Evolutionary conservation across 2,888 invertebrate genomes (phyloP), one percentile per base, ranked within the genome.

Genomic region (Falcaria lacertinaria): DNA sequence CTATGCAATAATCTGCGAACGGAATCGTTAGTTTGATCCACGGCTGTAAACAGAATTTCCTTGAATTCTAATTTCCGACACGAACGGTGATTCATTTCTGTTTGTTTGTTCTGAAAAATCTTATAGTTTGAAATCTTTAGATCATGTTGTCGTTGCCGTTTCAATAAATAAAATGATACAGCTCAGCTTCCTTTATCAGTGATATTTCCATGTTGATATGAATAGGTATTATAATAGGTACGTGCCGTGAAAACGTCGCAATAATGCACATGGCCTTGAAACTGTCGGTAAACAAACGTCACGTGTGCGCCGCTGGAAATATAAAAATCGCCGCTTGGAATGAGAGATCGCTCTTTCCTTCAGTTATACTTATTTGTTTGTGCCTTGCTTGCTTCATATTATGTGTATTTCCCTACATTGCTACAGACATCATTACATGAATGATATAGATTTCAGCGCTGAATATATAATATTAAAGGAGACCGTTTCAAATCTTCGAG

Each of bases 211-310:
- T 28, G 3, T 11, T 19, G 19, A 19, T 19, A 19, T 19, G 6
- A 4, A 19, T 6, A 19, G 6, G 19, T 3, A 11, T 7, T 3
- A 3, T 28, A 1, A 11, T 28, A 28, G n/a, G n/a, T 28, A 69
- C 74, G 74, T 76, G 75, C 67, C 64, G 61, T 55, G 73, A 70
- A 74, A 69, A 69, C 82, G 84, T 75, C 86, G 84, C 83, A 80
- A 67, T 78, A 73, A 62, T 80, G 80, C 80, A 74, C 47, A 60
- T 58, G 83, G 69, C 87, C 85, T 86, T 87, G 85, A 69, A 64
- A 48, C 60, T 64, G 66, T 59, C 72, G 68, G 84, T 80, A 83
- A 84, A 85, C 84, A 84, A 66, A 69, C 69, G 80, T 85, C 86
- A 85, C 84, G 82, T 86, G 84, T 67, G 47, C 54, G 56, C 60